A percentile compares a stretch with the other conserved stretches of the same genome.
Conservation (phyloP, 2,888 invertebrate genomes). For the Cepaea hortensis region DNA sequence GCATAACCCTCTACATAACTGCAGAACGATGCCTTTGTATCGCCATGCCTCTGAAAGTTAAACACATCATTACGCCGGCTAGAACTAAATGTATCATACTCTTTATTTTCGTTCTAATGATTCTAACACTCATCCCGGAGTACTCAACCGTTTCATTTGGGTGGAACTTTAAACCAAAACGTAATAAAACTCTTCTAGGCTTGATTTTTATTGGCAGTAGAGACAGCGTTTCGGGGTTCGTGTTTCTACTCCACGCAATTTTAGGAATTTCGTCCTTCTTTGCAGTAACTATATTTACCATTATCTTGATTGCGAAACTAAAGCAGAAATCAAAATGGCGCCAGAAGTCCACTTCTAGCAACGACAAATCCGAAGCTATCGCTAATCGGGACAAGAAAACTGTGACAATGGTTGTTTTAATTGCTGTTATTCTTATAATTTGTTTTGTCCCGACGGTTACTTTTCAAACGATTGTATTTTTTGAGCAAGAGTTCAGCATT, state of each 20-base stretch:
- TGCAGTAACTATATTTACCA: neutral
- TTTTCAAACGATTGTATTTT: neutral
- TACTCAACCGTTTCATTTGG: slow-evolving; percentile 9
- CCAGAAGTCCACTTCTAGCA: neutral
- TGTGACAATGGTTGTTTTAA: slow-evolving; percentile 12
- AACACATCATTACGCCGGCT: slow-evolving; percentile 4
- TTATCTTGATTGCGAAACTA: neutral
- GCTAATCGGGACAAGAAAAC: slow-evolving; percentile 20
- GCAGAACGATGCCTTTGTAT: slow-evolving; percentile 25
- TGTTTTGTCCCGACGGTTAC: slow-evolving; percentile 10
- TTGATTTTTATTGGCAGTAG: neutral
- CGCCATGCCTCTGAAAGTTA: slow-evolving; percentile 17
- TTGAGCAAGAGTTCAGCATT: slow-evolving; percentile 1
- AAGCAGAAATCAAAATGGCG: slow-evolving; percentile 28
- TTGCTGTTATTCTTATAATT: slow-evolving; percentile 2
- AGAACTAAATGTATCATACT: neutral
- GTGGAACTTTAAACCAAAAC: neutral
- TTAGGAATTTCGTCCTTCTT: neutral
- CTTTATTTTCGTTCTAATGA: neutral
- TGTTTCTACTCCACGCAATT: neutral
- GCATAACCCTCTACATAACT: neutral
- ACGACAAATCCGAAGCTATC: neutral
- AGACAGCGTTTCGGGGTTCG: neutral
- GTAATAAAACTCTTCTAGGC: neutral
- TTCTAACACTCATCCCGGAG: neutral